These are phyloP conservation scores for Callipepla squamata DNA, from an alignment of 2,113 vertebrate genomes.

Conservation along the genomic window DNA sequence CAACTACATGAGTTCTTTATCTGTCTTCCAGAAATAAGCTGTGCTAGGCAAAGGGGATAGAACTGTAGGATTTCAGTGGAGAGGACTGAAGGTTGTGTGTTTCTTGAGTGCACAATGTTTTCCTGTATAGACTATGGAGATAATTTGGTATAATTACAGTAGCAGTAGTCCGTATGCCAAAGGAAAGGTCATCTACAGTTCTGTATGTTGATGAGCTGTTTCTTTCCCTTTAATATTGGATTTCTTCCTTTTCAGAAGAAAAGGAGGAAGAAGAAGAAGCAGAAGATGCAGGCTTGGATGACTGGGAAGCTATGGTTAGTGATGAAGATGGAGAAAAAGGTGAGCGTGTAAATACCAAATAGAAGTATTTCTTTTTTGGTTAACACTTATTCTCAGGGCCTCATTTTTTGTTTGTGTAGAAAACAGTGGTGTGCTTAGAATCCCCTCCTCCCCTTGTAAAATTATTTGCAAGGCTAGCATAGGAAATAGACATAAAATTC, in stretches of 20 bases:
- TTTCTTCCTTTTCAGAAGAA: slow-evolving; percentile 75
- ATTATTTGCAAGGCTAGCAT: neutral
- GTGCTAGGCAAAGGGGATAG: neutral
- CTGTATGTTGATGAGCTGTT: neutral
- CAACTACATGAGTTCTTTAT: neutral
- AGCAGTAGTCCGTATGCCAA: neutral
- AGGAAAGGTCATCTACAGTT: neutral
- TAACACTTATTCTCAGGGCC: neutral
- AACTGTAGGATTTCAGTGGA: neutral
- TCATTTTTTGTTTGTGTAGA: neutral
- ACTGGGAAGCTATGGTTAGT: slow-evolving; percentile 97
- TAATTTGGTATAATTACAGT: neutral
- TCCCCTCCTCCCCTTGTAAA: neutral
- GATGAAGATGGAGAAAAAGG: slow-evolving; percentile 89
- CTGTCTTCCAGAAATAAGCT: neutral
- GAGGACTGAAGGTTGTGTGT: neutral
- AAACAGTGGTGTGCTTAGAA: neutral
- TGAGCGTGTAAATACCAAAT: slow-evolving; percentile 35
- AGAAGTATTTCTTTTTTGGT: neutral
- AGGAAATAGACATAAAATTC: neutral
- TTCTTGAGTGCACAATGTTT: neutral
- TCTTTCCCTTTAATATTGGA: neutral
- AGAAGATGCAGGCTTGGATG: slow-evolving; percentile 86
- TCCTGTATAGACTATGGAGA: neutral
- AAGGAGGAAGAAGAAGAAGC: slow-evolving; percentile 79